Base-by-base conservation (phyloP, 64 coral and sea anemone species). In the Acropora yongei region DNA sequence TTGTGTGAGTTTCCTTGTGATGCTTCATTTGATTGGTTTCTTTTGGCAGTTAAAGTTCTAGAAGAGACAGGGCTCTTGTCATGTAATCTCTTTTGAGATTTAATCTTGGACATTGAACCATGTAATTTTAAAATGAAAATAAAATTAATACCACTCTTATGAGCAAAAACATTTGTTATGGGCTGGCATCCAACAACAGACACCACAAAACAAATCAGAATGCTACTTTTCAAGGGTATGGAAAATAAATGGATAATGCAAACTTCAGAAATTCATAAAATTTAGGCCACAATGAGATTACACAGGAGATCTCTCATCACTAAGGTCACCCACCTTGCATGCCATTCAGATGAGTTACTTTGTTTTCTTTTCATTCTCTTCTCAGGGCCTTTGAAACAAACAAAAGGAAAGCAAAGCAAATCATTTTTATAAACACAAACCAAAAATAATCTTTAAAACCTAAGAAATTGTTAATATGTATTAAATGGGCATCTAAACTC, bases 351-450 rank as follows among this genome's bases (percentile, higher is more conserved):
- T 4, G 14, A 48, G 6, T 20, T 48, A 11, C 20, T 20, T 67
- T 49, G 44, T 45, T 49, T 85, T 45, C 82, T 85, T 85, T 85
- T 71, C 17, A 48, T 65, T 49, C 49, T 67, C 12, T 65, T 72
- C n/a, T 72, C 18, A 48, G 44, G 8, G 3, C 13, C 65, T 85
- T 49, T 45, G 72, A 85, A 72, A 20, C 6, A 69, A 83, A 11
- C n/a, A 18, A 68, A n/a, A 16, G 5, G 11, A 10, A 65, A 42
- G 19, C 5, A 63, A 2, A 8, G 42, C 8, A 6, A 30, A 30
- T 30, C 30, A 30, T 30, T 30, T 30, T 30, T 30, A 30, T 30
- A 30, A 30, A 30, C 30, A 30, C 30, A 30, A 30, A 30, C 30
- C 30, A 30, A 30, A 30, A 30, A 30, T 30, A 30, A 30, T 30